Conservation (phyloP, 2,888 invertebrate species). For the Sycophila texana region DNA sequence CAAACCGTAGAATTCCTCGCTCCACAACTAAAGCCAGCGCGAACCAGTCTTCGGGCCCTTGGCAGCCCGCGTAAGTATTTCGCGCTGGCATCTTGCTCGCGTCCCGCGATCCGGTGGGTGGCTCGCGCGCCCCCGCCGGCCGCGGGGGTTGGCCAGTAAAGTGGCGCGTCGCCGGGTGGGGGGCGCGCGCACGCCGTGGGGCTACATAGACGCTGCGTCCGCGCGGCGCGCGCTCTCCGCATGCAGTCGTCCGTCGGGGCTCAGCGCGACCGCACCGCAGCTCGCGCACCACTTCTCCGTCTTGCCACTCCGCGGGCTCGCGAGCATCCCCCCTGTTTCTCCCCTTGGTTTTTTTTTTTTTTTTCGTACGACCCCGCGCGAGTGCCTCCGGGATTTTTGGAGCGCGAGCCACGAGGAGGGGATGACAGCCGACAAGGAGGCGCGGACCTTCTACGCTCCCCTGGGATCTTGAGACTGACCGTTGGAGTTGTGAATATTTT, state of each 20-base stretch:
- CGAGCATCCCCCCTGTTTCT: background rate
- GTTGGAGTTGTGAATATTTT: too few species aligned
- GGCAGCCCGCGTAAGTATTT: too few species aligned
- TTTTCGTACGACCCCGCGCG: background rate
- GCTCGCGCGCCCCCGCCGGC: background rate
- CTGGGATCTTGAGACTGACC: too few species aligned
- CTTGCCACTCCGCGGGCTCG: conserved; percentile 16
- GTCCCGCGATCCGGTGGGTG: too few species aligned
- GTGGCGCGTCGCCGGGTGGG: conserved; percentile 41
- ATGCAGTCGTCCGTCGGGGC: conserved; percentile 73
- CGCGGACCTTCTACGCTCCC: too few species aligned
- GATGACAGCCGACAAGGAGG: too few species aligned
- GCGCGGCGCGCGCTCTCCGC: conserved; percentile 69
- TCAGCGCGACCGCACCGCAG: conserved; percentile 68
- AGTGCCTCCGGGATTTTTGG: background rate
- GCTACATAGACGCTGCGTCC: conserved; percentile 60
- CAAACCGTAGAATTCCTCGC: too few species aligned
- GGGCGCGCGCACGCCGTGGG: conserved; percentile 54
- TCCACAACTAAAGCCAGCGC: too few species aligned
- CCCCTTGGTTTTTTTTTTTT: background rate
- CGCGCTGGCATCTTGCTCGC: too few species aligned
- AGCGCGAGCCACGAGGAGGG: too few species aligned
- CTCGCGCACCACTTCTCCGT: conserved; percentile 64
- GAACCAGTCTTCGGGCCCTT: too few species aligned
- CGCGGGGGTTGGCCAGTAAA: conserved; percentile 1